Evolutionary conservation across 2,888 invertebrate species (phyloP), one percentile per base, ranked within the genome.

Genomic region (Diaprepes abbreviatus): DNA sequence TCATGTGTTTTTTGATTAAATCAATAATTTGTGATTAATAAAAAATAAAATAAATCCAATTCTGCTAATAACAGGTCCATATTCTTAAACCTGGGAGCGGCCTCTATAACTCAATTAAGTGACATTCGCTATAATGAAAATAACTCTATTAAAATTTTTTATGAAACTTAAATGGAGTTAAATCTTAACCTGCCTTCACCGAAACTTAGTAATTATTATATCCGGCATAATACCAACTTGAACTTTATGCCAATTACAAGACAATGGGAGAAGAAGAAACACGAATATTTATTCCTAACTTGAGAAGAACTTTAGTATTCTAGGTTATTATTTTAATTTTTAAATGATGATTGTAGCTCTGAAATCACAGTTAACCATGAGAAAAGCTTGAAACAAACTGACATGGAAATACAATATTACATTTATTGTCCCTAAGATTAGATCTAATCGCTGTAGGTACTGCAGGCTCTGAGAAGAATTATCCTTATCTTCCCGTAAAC

Each of bases 291-390:
- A 50, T 43, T 43, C 19, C 43, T 43, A 14, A 50, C 48, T 48
- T 55, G 38, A 36, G 50, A 52, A 60, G 19, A 63, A 64, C 19
- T 40, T 14, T 35, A 48, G 24, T 28, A 50, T 35, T 38, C 54
- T 63, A 36, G 50, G 57, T 62, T 62, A 68, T 68, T 68, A 68
- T 66, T 60, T 66, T 38, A 68, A 58, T 62, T 68, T 68, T 62
- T 68, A 52, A 54, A 57, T 36, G 24, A 50, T 45, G 31, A 60
- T 50, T 60, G 60, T 60, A 16, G 28, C 38, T 58, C 38, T 68
- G 40, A 17, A 36, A 48, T n/a, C 24, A 36, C 67, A 31, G 62
- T 62, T 57, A 57, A 45, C 40, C 45, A 36, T 66, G 66, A 48
- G 67, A 68, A 68, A 60, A 45, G 33, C 50, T 52, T 28, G 36